Percentiles rank a stretch among this genome's conserved stretches.
These are phyloP conservation scores for Aurelia aurita DNA, from an alignment of 30 jellyfish, hydroid and myxozoan genomes.

Conservation along the genomic window DNA sequence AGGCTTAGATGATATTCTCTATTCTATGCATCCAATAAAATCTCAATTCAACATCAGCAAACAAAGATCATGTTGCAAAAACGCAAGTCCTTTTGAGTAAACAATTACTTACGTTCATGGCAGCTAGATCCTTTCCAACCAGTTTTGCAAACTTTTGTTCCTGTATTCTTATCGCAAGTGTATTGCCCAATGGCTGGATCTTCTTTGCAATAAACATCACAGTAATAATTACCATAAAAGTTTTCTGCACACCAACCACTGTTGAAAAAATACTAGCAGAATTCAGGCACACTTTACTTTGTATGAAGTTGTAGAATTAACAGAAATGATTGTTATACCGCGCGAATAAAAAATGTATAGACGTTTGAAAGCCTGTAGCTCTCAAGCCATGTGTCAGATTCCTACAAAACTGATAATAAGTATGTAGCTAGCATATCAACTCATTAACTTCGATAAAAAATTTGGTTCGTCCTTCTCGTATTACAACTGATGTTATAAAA, in stretches of 20 bases:
- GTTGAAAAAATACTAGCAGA: background rate
- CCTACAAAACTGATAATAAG: no score
- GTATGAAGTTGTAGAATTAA: background rate
- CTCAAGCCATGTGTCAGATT: no score
- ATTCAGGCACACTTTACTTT: background rate
- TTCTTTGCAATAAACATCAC: conserved; percentile 60
- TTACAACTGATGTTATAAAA: no score
- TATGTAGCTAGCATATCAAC: no score
- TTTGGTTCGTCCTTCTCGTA: no score
- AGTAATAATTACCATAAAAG: conserved; percentile 46
- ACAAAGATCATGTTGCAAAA: background rate
- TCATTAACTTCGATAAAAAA: no score
- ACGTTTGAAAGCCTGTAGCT: no score
- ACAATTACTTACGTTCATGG: conserved; percentile 54
- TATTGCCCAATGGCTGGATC: conserved; percentile 62
- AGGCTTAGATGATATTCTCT: no score
- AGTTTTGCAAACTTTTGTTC: conserved; percentile 57
- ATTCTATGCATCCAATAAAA: no score
- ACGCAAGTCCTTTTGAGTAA: background rate
- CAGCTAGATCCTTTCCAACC: conserved; percentile 86
- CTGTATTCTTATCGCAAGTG: conserved; percentile 66
- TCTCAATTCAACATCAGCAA: no score
- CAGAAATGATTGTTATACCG: background rate
- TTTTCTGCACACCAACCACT: conserved; percentile 68
- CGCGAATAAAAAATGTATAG: no score